Conservation (phyloP, 2,113 vertebrate genomes). For the Puffinus mauretanicus region DNA sequence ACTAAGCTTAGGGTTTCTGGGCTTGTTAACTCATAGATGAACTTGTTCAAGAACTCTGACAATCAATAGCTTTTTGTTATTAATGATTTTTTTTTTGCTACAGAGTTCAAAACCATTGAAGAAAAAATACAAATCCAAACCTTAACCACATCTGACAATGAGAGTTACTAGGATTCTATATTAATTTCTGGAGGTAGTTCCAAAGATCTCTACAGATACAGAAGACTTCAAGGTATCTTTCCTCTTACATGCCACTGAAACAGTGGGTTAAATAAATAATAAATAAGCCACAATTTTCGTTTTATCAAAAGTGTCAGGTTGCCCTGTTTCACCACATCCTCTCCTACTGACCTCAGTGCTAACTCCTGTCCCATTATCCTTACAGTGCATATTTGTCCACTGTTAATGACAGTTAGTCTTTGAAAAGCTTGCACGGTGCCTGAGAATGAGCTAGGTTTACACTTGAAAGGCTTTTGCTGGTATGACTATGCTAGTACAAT, state of each 20-base stretch:
- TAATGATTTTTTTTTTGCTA: neutral
- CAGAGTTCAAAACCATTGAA: neutral
- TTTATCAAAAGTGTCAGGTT: neutral
- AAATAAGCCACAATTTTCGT: neutral
- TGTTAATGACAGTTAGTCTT: neutral
- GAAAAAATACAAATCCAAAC: neutral
- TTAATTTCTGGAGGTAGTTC: neutral
- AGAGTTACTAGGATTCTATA: neutral
- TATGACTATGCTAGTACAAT: neutral
- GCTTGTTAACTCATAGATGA: neutral
- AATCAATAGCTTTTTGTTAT: neutral
- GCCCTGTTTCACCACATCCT: neutral
- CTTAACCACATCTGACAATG: neutral
- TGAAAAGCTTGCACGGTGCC: neutral
- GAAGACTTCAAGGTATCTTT: neutral
- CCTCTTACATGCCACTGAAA: neutral
- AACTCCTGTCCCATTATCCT: neutral
- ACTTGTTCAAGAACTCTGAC: neutral
- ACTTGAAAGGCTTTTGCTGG: neutral
- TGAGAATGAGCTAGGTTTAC: neutral
- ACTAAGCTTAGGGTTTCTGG: neutral
- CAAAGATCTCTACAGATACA: neutral
- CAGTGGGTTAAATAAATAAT: neutral
- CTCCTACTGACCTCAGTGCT: neutral
- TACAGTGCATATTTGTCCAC: rapidly evolving